Base-by-base conservation (phyloP, 64 coral and sea anemone species). In the Montipora foliosa region DNA sequence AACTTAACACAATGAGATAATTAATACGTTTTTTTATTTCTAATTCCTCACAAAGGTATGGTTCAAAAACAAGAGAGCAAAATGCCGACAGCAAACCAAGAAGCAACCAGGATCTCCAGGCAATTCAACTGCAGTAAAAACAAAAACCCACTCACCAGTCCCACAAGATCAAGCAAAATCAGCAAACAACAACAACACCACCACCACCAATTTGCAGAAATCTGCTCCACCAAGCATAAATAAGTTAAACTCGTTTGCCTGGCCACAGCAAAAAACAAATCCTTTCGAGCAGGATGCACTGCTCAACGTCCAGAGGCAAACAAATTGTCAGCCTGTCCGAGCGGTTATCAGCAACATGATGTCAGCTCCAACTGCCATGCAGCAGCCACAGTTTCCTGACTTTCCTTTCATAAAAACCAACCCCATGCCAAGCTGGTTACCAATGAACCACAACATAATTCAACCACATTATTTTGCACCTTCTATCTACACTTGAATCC, bases 1-100 rank as follows among this genome's bases (percentile, higher is more conserved):
- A 37, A 37, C 29, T 37, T 37, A 37, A 37, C 29, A 37, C 37
- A 37, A 37, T 37, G 0, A 37, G 37, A 2, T 37, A 37, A 2
- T 37, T 37, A 37, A 37, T 37, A 37, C 37, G 37, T 37, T 37
- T 37, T 22, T 53, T 8, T 83, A 77, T n/a, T 46, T 75, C 16
- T 84, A n/a, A 19, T 22, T 84, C 22, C 78, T 22, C 20, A 14
- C 57, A 16, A 19, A 93, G 91, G 91, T 93, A 15, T 93, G 91
- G 91, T 93, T 93, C 59, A 93, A 93, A 66, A 93, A 93, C 59
- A 80, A 84, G 13, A 55, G 91, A 20, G 91, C 91, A 3, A 93
- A 93, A 79, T 84, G 75, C 45, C 91, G 91, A 45, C 91, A 93
- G 60, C 83, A 78, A 64, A 87, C 78, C 59, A 93, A 93, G 55